A percentile compares a stretch with the other conserved stretches of the same genome.
phyloP scores from a whole-genome alignment of 2,113 vertebrate species.

The Galemys pyrenaicus region DNA sequence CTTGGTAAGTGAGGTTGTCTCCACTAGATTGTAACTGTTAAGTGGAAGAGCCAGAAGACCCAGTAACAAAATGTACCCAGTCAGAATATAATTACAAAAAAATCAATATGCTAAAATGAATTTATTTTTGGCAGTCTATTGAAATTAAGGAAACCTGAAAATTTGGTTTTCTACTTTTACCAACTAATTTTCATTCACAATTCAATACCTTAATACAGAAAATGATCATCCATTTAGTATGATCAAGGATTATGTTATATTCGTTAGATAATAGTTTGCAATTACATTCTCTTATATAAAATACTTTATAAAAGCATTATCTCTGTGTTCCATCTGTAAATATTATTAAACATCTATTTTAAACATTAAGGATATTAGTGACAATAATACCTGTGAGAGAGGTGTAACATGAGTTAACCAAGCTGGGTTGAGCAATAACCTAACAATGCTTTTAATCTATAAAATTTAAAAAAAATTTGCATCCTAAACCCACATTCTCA shows the following conservation, averaged over 20 bases:
- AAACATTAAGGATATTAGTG: constrained; percentile 4
- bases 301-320: neutral
- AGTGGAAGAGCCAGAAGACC: neutral
- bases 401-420: neutral
- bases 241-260: constrained; percentile 21
- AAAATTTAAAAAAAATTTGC: neutral
- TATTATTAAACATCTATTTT: neutral
- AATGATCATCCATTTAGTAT: constrained; percentile 2
- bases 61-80: neutral
- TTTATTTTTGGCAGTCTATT: neutral
- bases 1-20: neutral
- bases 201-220: constrained; percentile 41
- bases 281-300: neutral
- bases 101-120: neutral
- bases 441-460: neutral
- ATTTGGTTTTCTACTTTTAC: constrained; percentile 11
- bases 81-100: constrained; percentile 8
- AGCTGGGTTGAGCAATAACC: neutral
- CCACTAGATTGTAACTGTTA: neutral
- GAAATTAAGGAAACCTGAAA: constrained; percentile 38
- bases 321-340: constrained; percentile 12
- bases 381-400: neutral
- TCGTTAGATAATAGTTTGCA: constrained; percentile 34
- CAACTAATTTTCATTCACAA: constrained; percentile 25
- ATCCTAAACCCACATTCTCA: neutral